phyloP scores from a whole-genome alignment of 2,888 invertebrate genomes.

The Isotomurus palustris region DNA sequence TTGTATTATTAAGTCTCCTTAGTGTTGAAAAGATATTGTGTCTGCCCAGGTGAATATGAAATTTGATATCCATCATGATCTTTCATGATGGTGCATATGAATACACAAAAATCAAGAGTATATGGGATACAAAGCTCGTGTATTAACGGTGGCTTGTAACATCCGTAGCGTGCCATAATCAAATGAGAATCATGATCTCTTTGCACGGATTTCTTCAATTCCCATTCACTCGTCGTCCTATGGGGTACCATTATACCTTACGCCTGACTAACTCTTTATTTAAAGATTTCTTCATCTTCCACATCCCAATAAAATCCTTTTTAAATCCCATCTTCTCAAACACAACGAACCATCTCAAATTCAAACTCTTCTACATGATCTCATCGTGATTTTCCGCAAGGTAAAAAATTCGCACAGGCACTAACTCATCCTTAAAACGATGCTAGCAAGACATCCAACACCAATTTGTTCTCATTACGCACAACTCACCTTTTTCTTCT shows the following conservation, averaged over 20 bases:
- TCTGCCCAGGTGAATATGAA: too few relatives aligned
- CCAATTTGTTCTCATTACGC: background rate
- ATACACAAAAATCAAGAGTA: too few relatives aligned
- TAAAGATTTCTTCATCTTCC: background rate
- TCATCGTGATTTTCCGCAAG: background rate
- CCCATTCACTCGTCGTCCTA: conserved; percentile 1
- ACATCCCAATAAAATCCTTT: too few relatives aligned
- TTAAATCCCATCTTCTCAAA: too few relatives aligned
- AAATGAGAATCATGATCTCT: conserved; percentile 25
- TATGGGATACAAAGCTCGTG: too few relatives aligned
- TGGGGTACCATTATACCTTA: conserved; percentile 4
- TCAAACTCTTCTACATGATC: too few relatives aligned
- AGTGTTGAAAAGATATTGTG: too few relatives aligned
- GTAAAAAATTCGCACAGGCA: background rate
- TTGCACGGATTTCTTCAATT: conserved; percentile 13
- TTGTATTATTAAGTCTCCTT: too few relatives aligned
- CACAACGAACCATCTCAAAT: too few relatives aligned
- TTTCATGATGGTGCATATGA: too few relatives aligned
- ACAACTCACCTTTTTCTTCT: too few relatives aligned
- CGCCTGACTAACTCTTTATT: conserved; percentile 6
- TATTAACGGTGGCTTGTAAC: background rate
- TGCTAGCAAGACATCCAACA: background rate
- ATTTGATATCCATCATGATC: too few relatives aligned
- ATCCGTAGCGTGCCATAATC: conserved; percentile 12
- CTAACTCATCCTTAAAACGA: conserved; percentile 1